phyloP scores from a whole-genome alignment of 2,113 vertebrate genomes.

The Melanerpes aurifrons region DNA sequence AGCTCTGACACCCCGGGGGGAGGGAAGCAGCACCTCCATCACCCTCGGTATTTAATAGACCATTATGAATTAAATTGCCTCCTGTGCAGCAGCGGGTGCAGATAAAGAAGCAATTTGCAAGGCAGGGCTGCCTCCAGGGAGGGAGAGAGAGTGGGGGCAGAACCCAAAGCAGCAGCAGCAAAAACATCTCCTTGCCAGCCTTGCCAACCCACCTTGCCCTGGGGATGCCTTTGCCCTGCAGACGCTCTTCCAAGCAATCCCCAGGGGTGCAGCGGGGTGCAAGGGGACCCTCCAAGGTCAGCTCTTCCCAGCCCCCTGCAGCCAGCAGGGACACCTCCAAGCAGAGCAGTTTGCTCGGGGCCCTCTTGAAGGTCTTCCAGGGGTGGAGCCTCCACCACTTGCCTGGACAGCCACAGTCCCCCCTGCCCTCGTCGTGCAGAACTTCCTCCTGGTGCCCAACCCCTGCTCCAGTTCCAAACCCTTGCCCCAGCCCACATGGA shows the following conservation, averaged over 20 bases:
- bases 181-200: not conserved
- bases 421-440: too few species aligned
- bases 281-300: too few species aligned
- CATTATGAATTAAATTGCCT: not conserved
- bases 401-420: too few species aligned
- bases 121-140: not conserved
- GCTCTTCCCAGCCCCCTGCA: too few species aligned
- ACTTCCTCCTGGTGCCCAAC: too few species aligned
- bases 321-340: too few species aligned
- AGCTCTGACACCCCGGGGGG: not conserved
- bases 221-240: not conserved
- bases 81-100: not conserved
- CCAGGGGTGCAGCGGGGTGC: too few species aligned
- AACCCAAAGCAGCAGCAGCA: not conserved
- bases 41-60: not conserved
- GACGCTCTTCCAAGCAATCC: not conserved
- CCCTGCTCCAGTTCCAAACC: too few species aligned
- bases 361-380: too few species aligned
- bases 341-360: too few species aligned
- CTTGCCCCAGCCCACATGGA: not conserved
- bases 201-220: not conserved
- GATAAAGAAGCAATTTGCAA: constrained; percentile 31
- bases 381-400: too few species aligned
- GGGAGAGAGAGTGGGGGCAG: not conserved
- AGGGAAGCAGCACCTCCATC: not conserved